Evolutionary conservation across 1,140 invertebrate species (phyloP), one percentile per base, ranked within the genome.

Genomic region (Drosophila pectinifera): DNA sequence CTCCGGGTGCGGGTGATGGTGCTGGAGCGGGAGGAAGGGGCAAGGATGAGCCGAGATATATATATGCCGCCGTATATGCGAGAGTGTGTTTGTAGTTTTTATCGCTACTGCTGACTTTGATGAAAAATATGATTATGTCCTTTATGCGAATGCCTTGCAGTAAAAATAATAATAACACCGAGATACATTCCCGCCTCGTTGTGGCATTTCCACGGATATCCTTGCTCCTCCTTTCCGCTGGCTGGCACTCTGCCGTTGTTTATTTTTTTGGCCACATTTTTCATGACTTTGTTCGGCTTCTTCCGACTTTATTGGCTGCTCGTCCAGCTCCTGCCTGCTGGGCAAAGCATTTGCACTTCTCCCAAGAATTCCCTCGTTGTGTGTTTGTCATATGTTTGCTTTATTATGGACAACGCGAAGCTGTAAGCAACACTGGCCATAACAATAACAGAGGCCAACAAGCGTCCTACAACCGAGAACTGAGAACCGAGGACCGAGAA

Each of bases 101-200:
- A 89, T 89, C 84, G 85, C 78, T 84, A 78, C 70, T 89, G 84
- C 84, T 89, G 84, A 89, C 84, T 89, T 89, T 89, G 84, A 89
- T 89, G 84, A 90, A 89, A 89, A 89, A 89, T 89, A 89, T 89
- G 84, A 89, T 89, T 89, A 89, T 89, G 84, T 89, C 80, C 84
- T 89, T 89, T 89, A 90, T 89, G 84, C 84, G 85, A 89, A 89
- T 89, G 84, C 85, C 80, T 89, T 89, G 73, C 84, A 89, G 84
- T 89, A 90, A 89, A 90, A 89, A 89, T 89, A 90, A 90, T 89
- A 89, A 89, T 89, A 89, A 89, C 77, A 89, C 84, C 73, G 61
- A 63, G 51, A 63, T 43, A 80, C 39, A 75, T 59, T 55, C 54
- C 57, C 51, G 58, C 54, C 58, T 69, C 43, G 53, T 58, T 73